These are phyloP conservation scores for Danionella cerebrum DNA, from an alignment of 2,113 vertebrate species.

Conservation along the genomic window DNA sequence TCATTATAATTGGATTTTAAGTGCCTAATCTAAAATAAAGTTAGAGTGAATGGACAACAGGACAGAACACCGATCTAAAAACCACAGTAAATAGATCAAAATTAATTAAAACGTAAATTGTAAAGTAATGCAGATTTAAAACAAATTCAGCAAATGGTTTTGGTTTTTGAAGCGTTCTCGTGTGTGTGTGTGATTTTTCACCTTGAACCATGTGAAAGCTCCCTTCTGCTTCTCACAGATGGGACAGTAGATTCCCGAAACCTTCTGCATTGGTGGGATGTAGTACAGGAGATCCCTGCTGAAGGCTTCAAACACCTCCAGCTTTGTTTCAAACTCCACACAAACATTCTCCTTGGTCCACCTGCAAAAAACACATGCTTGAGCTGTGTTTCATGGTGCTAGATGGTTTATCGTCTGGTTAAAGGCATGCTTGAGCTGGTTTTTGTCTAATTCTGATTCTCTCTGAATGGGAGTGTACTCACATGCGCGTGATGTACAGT, in stretches of 20 bases:
- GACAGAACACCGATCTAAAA: too few relatives aligned
- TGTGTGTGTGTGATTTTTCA: background rate
- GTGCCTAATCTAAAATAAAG: too few relatives aligned
- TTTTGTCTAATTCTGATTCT: too few relatives aligned
- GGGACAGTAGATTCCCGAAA: fast-evolving
- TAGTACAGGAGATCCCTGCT: background rate
- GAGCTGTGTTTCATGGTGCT: too few relatives aligned
- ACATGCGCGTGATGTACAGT: constrained; percentile 12
- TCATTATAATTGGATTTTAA: too few relatives aligned
- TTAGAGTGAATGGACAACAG: too few relatives aligned
- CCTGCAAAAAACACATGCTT: background rate
- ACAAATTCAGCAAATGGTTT: background rate
- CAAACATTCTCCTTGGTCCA: background rate
- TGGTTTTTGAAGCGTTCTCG: too few relatives aligned
- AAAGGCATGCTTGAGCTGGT: too few relatives aligned
- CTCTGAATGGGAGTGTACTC: background rate
- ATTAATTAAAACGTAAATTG: too few relatives aligned
- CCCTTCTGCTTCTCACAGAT: background rate
- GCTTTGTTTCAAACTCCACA: background rate
- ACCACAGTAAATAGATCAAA: too few relatives aligned
- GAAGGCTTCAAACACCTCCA: constrained; percentile 22
- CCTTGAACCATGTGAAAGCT: constrained; percentile 24
- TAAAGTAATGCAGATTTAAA: background rate
- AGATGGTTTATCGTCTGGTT: too few relatives aligned
- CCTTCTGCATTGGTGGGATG: fast-evolving